Conservation (phyloP, 2,797 vertebrate genomes). For the Pterois miles region DNA sequence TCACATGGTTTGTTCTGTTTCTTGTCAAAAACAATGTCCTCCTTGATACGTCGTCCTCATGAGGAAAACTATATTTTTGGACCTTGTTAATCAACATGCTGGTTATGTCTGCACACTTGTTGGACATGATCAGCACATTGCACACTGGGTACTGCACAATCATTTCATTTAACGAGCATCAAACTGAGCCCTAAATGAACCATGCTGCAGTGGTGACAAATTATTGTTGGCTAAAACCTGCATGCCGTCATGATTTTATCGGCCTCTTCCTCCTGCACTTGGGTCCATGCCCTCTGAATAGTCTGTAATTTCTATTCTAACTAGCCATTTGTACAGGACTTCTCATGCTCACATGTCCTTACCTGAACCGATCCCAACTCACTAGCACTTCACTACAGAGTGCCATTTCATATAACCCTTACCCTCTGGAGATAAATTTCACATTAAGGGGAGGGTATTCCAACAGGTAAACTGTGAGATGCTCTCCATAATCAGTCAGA, state of each 20-base stretch:
- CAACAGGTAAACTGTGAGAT: background rate
- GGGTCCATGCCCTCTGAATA: background rate
- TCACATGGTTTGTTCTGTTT: background rate
- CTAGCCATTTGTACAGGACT: background rate
- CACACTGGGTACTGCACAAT: background rate
- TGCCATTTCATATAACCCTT: background rate
- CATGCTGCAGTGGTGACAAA: background rate
- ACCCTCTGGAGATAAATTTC: background rate
- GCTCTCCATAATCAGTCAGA: background rate
- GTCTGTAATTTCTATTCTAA: background rate
- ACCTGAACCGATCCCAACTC: background rate
- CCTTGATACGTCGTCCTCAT: background rate
- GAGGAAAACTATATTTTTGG: background rate
- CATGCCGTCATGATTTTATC: background rate
- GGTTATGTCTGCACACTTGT: background rate
- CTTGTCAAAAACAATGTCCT: too few relatives aligned
- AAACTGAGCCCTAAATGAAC: background rate
- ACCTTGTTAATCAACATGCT: background rate
- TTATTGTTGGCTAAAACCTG: background rate
- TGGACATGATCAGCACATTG: background rate
- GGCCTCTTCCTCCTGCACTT: background rate
- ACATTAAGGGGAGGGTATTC: background rate
- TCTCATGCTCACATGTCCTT: background rate
- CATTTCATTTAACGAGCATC: background rate
- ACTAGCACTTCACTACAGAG: background rate